These are phyloP conservation scores for Phaethornis superciliosus DNA, from an alignment of 2,113 vertebrate genomes.

Conservation along the genomic window DNA sequence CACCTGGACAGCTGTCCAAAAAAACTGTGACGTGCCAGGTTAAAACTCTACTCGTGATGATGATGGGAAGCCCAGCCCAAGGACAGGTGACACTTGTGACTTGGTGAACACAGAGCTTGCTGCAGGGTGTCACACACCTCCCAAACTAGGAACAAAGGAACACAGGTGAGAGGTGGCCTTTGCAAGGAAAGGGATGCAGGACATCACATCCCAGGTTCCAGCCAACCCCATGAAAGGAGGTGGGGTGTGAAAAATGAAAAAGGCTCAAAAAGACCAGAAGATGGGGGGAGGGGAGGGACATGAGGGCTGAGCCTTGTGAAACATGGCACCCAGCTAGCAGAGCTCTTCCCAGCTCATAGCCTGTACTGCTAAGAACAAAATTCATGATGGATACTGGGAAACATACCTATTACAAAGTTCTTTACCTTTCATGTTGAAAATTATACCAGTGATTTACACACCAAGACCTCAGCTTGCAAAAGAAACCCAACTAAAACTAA, in stretches of 20 bases:
- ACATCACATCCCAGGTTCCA: background rate
- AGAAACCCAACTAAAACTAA: background rate
- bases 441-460: background rate
- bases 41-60: background rate
- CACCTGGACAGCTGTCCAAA: background rate
- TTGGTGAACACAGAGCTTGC: fast-evolving
- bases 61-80: background rate
- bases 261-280: background rate
- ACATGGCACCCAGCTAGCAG: background rate
- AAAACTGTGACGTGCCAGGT: background rate
- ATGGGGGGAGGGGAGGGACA: background rate
- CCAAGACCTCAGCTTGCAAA: background rate
- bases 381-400: background rate
- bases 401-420: background rate
- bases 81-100: background rate
- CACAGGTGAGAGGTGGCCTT: background rate
- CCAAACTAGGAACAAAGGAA: background rate
- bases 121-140: background rate
- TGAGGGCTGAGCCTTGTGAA: background rate
- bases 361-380: background rate
- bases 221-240: background rate
- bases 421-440: background rate
- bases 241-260: background rate
- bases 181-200: background rate
- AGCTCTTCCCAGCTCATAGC: background rate